phyloP scores from a whole-genome alignment of 2,113 vertebrate species.

The Rhagologus leucostigma region DNA sequence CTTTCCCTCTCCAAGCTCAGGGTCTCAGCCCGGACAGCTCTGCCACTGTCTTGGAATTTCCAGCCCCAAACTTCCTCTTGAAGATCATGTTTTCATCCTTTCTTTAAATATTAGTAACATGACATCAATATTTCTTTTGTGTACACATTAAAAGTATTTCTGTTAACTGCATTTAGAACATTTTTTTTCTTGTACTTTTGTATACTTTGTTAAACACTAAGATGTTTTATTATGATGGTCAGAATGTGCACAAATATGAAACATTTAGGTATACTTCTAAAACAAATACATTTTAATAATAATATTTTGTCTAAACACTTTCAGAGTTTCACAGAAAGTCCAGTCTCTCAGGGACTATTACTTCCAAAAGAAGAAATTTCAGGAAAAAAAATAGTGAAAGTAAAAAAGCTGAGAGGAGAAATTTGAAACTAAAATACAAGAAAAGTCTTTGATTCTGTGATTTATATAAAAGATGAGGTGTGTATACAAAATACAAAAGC shows the following conservation, averaged over 20 bases:
- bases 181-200: neutral
- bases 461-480: neutral
- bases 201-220: neutral
- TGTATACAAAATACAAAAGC: neutral
- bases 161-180: neutral
- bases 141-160: neutral
- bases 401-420: neutral
- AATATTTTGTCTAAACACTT: neutral
- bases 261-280: neutral
- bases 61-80: neutral
- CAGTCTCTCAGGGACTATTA: neutral
- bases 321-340: neutral
- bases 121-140: neutral
- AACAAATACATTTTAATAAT: neutral
- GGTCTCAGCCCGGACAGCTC: neutral
- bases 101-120: neutral
- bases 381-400: neutral
- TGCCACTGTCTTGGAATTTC: neutral
- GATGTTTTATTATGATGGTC: neutral
- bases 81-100: neutral
- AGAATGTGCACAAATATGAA: neutral
- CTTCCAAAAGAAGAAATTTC: neutral
- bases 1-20: neutral
- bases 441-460: neutral
- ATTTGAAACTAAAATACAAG: neutral